These are phyloP conservation scores for Neodiprion lecontei DNA, from an alignment of 1,140 invertebrate species.

Conservation along the genomic window DNA sequence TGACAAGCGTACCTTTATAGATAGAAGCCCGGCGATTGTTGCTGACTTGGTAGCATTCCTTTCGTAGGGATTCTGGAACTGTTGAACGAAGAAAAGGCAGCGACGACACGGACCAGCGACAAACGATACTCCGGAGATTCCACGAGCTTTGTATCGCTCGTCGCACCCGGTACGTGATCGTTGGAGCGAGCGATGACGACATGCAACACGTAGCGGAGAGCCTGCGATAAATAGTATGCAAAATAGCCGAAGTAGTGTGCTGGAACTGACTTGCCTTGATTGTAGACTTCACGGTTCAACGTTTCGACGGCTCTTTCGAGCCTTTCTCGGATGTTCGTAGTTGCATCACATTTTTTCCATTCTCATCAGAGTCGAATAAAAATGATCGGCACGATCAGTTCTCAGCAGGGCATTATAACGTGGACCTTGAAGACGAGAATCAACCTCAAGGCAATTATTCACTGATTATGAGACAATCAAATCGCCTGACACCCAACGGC, in stretches of 20 bases:
- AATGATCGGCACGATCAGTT: too few relatives aligned
- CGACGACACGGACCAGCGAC: not conserved
- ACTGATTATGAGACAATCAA: too few relatives aligned
- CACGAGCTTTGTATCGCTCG: not conserved
- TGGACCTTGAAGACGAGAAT: too few relatives aligned
- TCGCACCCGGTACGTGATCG: not conserved
- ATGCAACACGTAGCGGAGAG: not conserved
- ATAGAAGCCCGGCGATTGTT: too few relatives aligned
- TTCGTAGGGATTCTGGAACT: too few relatives aligned
- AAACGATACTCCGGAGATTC: not conserved
- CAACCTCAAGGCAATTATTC: too few relatives aligned
- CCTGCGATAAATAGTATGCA: conserved; percentile 33
- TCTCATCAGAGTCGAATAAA: too few relatives aligned
- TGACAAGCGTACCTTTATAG: too few relatives aligned
- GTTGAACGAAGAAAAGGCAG: not conserved
- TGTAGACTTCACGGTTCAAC: not conserved
- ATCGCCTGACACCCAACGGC: too few relatives aligned
- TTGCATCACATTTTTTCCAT: too few relatives aligned
- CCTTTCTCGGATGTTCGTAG: conserved; percentile 9
- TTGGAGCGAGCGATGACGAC: not conserved
- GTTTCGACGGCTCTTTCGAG: not conserved
- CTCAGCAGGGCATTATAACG: too few relatives aligned
- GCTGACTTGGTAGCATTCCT: too few relatives aligned
- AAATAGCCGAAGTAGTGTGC: conserved; percentile 51
- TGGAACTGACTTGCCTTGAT: conserved; percentile 33